Conservation (phyloP, 2,888 invertebrate species). For the Seira musarum region DNA sequence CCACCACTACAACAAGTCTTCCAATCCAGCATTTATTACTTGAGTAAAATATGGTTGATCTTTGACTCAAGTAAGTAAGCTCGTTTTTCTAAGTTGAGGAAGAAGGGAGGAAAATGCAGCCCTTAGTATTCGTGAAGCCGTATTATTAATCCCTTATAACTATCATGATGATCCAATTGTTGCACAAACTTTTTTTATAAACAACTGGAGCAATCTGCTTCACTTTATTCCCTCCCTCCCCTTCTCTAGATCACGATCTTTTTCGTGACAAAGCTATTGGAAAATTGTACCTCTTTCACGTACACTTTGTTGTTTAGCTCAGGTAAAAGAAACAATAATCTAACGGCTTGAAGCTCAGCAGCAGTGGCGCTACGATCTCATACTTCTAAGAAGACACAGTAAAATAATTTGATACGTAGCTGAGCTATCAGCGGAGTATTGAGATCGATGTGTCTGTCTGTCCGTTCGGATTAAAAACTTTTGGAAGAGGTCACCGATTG, state of each 20-base stretch:
- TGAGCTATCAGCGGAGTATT: too few species aligned
- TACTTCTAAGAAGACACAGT: conserved; percentile 20
- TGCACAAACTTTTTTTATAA: conserved; percentile 14
- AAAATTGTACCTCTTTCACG: conserved; percentile 2
- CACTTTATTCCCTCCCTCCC: too few species aligned
- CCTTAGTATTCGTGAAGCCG: not conserved
- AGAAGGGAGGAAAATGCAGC: too few species aligned
- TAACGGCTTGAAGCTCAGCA: conserved; percentile 10
- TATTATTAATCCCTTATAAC: not conserved
- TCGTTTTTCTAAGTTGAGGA: not conserved
- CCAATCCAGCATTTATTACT: conserved; percentile 1
- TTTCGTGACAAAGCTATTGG: conserved; percentile 57
- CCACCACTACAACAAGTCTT: not conserved
- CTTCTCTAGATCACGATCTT: conserved; percentile 51
- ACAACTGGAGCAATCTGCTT: conserved; percentile 32
- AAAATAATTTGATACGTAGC: conserved; percentile 49
- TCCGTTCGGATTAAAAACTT: too few species aligned
- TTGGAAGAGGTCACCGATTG: too few species aligned
- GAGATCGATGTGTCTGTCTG: too few species aligned
- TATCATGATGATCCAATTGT: conserved; percentile 9
- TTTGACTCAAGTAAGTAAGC: not conserved
- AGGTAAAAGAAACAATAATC: conserved; percentile 22
- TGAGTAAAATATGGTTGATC: conserved; percentile 6
- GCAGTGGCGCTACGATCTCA: conserved; percentile 5
- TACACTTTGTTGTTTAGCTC: not conserved